phyloP scores from a whole-genome alignment of 2,888 invertebrate species.

The Eumacrocentrus americanus region DNA sequence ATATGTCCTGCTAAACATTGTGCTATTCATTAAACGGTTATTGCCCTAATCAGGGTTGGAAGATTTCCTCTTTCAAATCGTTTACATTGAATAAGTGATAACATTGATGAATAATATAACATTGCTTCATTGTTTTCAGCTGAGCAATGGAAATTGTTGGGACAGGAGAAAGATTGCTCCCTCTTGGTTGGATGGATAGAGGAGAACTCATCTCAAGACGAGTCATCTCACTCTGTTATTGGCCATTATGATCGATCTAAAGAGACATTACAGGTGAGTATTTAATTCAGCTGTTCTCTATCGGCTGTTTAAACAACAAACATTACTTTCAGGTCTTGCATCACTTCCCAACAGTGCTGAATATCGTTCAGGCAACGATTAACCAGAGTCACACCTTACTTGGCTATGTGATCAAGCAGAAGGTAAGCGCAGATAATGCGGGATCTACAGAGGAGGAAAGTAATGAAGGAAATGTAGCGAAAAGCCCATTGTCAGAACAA shows the following conservation, averaged over 20 bases:
- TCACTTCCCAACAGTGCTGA: conserved; percentile 68
- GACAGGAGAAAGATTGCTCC: conserved; percentile 80
- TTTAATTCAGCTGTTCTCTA: not conserved
- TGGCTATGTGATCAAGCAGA: conserved; percentile 72
- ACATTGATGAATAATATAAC: not conserved
- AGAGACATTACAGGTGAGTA: conserved; percentile 48
- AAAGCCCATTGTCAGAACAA: conserved; percentile 3
- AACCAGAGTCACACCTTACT: conserved; percentile 73
- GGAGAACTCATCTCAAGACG: conserved; percentile 38
- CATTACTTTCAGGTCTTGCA: conserved; percentile 63
- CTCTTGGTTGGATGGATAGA: conserved; percentile 74
- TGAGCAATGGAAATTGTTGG: conserved; percentile 80
- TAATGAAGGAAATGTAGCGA: conserved; percentile 33
- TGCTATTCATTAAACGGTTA: not conserved
- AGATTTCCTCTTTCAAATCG: too few species aligned
- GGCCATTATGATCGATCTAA: conserved; percentile 54
- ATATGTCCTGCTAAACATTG: not conserved
- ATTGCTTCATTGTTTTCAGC: conserved; percentile 58
- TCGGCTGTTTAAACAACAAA: not conserved
- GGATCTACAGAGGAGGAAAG: conserved; percentile 15
- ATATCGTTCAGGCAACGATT: conserved; percentile 81
- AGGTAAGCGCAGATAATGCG: conserved; percentile 32
- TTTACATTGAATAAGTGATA: not conserved
- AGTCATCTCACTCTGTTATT: conserved; percentile 49
- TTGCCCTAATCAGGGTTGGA: not conserved